Evolutionary conservation across 2,113 vertebrate genomes (phyloP).

Genomic region (Vidua chalybeata): DNA sequence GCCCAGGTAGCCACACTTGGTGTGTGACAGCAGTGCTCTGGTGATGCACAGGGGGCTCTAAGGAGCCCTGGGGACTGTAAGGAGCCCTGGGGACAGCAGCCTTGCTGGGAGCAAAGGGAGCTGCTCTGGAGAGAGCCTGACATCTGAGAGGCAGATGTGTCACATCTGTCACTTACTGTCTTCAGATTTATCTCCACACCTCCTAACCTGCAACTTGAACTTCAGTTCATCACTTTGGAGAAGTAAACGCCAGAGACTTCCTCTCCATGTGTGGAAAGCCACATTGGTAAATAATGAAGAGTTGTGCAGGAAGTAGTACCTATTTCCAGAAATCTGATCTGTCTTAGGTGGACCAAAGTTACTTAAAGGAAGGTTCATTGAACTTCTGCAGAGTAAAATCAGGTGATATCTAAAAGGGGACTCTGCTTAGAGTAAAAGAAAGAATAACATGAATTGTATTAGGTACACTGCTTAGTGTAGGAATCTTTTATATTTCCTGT

Average conservation of each 20-base stretch:
- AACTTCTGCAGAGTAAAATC: not conserved
- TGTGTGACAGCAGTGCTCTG: not conserved
- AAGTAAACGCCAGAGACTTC: not conserved
- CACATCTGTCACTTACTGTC: fast-evolving
- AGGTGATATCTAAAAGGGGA: not conserved
- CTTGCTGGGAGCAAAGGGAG: not conserved
- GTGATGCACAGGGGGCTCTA: not conserved
- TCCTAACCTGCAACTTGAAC: not conserved
- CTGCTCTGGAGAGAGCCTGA: not conserved
- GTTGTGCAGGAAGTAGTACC: not conserved
- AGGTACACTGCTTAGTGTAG: not conserved
- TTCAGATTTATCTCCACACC: not conserved
- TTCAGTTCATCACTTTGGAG: not conserved
- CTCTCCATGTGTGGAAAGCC: not conserved
- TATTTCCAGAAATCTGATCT: not conserved
- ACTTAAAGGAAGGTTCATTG: not conserved
- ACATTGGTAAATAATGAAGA: not conserved
- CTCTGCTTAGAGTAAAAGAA: not conserved
- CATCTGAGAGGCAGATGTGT: fast-evolving
- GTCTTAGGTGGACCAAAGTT: not conserved
- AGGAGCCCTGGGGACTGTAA: not conserved
- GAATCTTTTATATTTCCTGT: not conserved
- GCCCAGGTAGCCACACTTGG: not conserved
- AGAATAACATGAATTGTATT: not conserved
- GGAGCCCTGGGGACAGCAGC: not conserved